phyloP scores from a whole-genome alignment of 2,797 vertebrate genomes.

The Petrocephalus schoutedeni region DNA sequence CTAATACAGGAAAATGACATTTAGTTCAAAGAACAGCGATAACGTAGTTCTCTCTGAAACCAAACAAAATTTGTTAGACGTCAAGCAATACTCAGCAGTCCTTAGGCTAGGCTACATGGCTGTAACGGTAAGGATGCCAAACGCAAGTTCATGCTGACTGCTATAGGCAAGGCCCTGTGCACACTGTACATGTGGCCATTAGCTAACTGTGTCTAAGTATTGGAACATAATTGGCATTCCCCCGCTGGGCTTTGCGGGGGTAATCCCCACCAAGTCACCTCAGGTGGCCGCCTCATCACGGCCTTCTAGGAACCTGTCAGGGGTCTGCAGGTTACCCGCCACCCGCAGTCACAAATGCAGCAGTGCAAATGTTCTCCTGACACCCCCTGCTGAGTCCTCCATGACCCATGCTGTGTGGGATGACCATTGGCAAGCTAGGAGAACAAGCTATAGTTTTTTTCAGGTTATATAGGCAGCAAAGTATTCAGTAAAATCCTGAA shows the following conservation, averaged over 20 bases:
- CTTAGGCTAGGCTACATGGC: not conserved
- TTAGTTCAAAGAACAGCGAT: not conserved
- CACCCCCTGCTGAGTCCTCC: not conserved
- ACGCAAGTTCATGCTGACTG: not conserved
- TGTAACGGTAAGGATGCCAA: too few relatives aligned
- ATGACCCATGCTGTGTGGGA: not conserved
- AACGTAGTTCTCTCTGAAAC: not conserved
- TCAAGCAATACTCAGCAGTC: conserved; percentile 20
- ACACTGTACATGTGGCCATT: not conserved
- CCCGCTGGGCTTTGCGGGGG: not conserved
- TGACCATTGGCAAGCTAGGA: not conserved
- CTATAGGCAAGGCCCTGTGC: not conserved
- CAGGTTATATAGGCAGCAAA: not conserved
- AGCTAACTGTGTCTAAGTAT: not conserved
- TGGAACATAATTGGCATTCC: not conserved
- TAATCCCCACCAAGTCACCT: not conserved
- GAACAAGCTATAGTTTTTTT: not conserved
- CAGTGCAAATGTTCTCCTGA: not conserved
- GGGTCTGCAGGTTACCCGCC: not conserved
- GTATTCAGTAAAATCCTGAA: not conserved
- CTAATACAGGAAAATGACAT: conserved; percentile 18
- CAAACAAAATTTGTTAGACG: conserved; percentile 1
- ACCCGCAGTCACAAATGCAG: not conserved
- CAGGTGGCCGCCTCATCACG: not conserved
- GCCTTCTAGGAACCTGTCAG: not conserved